phyloP scores from a whole-genome alignment of 2,113 vertebrate species.

The Lamprotornis superbus region DNA sequence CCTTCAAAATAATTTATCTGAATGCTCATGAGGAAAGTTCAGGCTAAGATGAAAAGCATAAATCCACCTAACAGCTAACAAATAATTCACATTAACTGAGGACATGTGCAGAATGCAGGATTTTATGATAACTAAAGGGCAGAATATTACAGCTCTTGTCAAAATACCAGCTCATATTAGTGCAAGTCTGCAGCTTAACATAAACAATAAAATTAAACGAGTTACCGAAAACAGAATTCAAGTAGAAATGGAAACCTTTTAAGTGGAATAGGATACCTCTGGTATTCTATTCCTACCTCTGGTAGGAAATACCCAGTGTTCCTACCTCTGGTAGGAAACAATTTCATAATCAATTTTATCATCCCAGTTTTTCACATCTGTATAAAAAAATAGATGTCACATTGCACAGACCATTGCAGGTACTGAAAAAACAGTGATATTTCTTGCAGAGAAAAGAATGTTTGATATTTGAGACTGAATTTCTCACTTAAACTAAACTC shows the following conservation, averaged over 20 bases:
- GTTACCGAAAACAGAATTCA: background rate
- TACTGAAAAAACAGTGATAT: background rate
- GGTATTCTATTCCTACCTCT: background rate
- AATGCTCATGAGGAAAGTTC: conserved; percentile 35
- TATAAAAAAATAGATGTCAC: background rate
- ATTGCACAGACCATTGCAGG: background rate
- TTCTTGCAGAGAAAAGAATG: background rate
- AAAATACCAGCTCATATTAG: background rate
- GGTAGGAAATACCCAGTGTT: background rate
- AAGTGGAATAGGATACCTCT: background rate
- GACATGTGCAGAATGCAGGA: background rate
- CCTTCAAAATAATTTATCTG: conserved; percentile 52
- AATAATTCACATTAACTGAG: conserved; percentile 32
- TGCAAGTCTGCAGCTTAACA: background rate
- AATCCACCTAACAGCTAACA: conserved; percentile 40
- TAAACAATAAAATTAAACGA: background rate
- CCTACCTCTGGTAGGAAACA: background rate
- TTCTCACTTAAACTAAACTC: background rate
- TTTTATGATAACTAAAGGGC: background rate
- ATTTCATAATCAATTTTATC: background rate
- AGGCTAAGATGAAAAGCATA: conserved; percentile 47
- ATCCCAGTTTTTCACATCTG: background rate
- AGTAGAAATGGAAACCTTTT: background rate
- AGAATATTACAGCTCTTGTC: background rate
- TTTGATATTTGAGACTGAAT: background rate